A percentile compares a stretch with the other conserved stretches of the same genome.
phyloP scores from a whole-genome alignment of 2,113 vertebrate genomes.

The Cyphomyrus discorhynchus region DNA sequence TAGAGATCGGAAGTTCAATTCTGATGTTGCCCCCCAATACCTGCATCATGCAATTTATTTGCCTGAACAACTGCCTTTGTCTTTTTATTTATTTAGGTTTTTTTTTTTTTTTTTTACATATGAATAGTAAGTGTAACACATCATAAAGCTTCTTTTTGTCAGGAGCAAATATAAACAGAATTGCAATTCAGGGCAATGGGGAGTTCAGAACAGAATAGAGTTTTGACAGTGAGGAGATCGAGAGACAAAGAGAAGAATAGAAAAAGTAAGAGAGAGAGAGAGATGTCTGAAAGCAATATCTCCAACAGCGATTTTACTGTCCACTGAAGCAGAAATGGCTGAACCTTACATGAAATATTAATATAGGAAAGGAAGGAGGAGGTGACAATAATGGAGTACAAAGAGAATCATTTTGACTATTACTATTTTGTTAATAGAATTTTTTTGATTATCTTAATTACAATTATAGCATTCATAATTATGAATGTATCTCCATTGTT shows the following conservation, averaged over 20 bases:
- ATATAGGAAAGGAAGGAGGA: conserved; percentile 31
- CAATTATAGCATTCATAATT: conserved; percentile 3
- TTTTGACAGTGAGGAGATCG: neutral
- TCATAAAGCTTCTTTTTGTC: neutral
- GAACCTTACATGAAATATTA: conserved; percentile 66
- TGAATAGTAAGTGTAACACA: neutral
- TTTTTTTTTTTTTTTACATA: neutral
- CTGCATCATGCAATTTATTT: neutral
- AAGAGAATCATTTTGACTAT: conserved; percentile 50
- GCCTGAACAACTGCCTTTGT: neutral
- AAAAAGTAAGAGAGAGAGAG: conserved; percentile 21
- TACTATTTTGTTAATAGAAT: conserved; percentile 35
- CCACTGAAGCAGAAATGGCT: conserved; percentile 58
- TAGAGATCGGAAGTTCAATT: neutral
- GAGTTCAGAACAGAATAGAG: neutral
- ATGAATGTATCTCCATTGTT: neutral
- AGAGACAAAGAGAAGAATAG: conserved; percentile 27
- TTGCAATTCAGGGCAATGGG: neutral
- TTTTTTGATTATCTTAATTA: neutral
- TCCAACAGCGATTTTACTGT: conserved; percentile 56
- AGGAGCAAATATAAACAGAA: neutral
- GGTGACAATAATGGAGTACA: conserved; percentile 43
- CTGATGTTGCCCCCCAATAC: neutral
- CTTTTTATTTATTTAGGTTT: neutral
- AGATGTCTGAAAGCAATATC: conserved; percentile 45